These are phyloP conservation scores for Tychaedon coryphoeus DNA, from an alignment of 2,113 vertebrate genomes.

Conservation along the genomic window DNA sequence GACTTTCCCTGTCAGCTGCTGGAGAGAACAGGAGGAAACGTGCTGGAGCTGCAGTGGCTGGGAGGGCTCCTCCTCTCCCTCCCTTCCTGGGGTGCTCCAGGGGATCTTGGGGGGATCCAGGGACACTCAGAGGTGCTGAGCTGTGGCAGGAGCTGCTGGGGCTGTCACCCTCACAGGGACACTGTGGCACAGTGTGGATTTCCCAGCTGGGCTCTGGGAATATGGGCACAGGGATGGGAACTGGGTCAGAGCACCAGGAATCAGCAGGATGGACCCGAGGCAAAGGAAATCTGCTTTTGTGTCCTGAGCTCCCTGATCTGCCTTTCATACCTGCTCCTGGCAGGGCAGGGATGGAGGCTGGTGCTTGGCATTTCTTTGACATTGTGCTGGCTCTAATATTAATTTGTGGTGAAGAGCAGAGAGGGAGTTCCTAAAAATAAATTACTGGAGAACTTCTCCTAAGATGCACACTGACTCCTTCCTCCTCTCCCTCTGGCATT, in stretches of 20 bases:
- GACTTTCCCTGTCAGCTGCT: background rate
- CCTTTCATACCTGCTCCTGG: background rate
- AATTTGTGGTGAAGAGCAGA: background rate
- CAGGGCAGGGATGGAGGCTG: background rate
- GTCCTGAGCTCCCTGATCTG: background rate
- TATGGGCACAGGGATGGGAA: rapidly evolving
- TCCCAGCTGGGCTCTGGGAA: background rate
- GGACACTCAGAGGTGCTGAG: background rate
- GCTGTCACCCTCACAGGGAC: background rate
- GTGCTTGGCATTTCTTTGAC: background rate
- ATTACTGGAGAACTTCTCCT: background rate
- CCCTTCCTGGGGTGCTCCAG: rapidly evolving
- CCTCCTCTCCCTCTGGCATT: background rate
- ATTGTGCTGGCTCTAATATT: background rate
- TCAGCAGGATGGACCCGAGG: background rate
- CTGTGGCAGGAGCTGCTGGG: background rate
- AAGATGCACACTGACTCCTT: background rate
- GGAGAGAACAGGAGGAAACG: background rate
- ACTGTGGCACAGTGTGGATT: background rate
- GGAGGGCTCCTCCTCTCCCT: background rate
- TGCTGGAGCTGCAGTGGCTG: background rate
- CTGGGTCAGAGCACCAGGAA: background rate
- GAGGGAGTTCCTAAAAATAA: background rate
- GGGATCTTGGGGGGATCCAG: background rate
- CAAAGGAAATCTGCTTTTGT: background rate